Base-by-base conservation (phyloP, 1,140 invertebrate species). In the Physella acuta region DNA sequence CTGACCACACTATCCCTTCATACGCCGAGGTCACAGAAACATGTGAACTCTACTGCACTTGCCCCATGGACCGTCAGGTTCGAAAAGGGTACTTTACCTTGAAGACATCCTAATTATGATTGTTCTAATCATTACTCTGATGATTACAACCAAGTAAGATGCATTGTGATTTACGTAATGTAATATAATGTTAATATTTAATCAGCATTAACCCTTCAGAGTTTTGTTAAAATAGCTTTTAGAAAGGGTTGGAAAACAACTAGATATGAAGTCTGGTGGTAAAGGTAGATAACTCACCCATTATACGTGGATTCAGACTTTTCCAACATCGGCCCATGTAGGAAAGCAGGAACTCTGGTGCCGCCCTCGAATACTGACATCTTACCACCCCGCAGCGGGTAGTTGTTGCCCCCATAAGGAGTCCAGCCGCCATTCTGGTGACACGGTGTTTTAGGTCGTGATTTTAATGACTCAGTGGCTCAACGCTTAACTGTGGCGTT, bases 371-470 rank as follows among this genome's bases (percentile, higher is more conserved):
- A 82, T n/a, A 80, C n/a, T 26, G 80, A 79, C 2, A 66, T 68
- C 58, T 82, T 82, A 14, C 76, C 75, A 24, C 80, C 80, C 8
- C 80, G 72, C 26, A 82, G 52, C 30, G 80, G 80, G 44, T 69
- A 71, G 62, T 81, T 81, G 72, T 77, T 80, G 8, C 73, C 78
- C 16, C 73, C 82, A 14, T 72, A 68, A 20, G 78, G 68, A 0
- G 79, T 76, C 28, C 81, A 79, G 0, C 82, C 85, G 8, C 85
- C 85, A 72, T 86, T 86, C 83, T 84, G 60, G 20, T n/a, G n/a
- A n/a, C n/a, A n/a, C n/a, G n/a, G n/a, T n/a, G n/a, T n/a, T n/a
- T n/a, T n/a, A n/a, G n/a, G n/a, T n/a, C n/a, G n/a, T n/a, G n/a
- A n/a, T n/a, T n/a, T n/a, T n/a, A n/a, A n/a, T n/a, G n/a, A n/a